Conservation (phyloP, 1,140 invertebrate species). For the Prorops nasuta region DNA sequence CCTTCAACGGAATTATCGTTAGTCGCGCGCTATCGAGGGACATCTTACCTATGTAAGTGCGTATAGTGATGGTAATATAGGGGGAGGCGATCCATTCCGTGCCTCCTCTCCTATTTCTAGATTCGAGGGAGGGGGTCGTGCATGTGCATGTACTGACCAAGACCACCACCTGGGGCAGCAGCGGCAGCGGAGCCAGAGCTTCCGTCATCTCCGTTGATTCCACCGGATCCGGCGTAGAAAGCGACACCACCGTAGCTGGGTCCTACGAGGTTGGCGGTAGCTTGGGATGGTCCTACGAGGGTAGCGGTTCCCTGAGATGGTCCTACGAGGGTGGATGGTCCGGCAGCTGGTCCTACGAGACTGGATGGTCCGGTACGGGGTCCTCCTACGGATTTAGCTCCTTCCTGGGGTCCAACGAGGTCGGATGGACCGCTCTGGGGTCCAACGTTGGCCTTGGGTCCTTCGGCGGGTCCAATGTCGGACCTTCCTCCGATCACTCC, state of each 20-base stretch:
- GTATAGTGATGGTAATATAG: no score
- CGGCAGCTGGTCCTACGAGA: constrained; percentile 53
- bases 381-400: constrained; percentile 53
- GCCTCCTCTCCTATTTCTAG: no score
- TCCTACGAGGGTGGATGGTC: constrained; percentile 53
- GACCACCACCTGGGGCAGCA: constrained; percentile 48
- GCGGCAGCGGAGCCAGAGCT: constrained; percentile 53
- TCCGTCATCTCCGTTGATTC: constrained; percentile 56
- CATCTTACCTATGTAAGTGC: no score
- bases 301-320: constrained; percentile 51
- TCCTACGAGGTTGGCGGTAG: constrained; percentile 53
- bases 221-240: constrained; percentile 52
- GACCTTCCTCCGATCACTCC: constrained; percentile 53
- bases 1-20: no score
- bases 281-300: constrained; percentile 50
- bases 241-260: constrained; percentile 52
- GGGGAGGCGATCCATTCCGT: no score
- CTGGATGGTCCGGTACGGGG: constrained; percentile 52
- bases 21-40: no score
- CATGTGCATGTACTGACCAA: constrained; percentile 5
- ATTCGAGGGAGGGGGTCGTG: no score
- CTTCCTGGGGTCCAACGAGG: constrained; percentile 54
- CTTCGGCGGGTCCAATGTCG: constrained; percentile 56
- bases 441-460: constrained; percentile 56
- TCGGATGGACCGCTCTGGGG: constrained; percentile 53